Evolutionary conservation across 1,140 invertebrate genomes (phyloP), one percentile per base, ranked within the genome.

Genomic region (Lethocerus indicus): DNA sequence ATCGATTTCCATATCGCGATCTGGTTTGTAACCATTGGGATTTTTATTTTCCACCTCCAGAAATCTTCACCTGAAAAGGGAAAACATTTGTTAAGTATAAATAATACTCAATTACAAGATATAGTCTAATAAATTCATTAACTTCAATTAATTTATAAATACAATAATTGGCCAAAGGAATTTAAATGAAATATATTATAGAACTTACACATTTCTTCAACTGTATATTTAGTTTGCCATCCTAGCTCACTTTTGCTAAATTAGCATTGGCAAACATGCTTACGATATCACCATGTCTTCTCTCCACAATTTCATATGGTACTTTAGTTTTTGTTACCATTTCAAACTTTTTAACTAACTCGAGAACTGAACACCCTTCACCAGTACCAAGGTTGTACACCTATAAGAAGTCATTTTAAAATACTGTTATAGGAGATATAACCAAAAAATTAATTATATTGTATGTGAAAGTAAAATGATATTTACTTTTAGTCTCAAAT

Each of bases 301-400:
- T 67, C 1, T 71, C 76, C 42, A 75, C 73, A 53, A 86, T 74
- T 56, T 79, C 71, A 55, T 79, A 78, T 1, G 81, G 76, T 16
- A 92, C 74, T 48, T 70, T 73, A 35, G 78, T 78, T 7, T 72
- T 73, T 14, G 84, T 84, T 1, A 84, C 82, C 57, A 74, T 73
- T 64, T 90, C 83, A 69, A 91, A 89, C 12, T 79, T 79, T 54
- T 76, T 74, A 14, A 89, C 74, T 29, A 88, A 62, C 61, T 87
- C 67, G 39, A 89, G 68, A 0, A 94, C 90, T 1, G 87, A 87
- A 50, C 83, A 79, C 1, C 89, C 88, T 57, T 71, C 70, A 18
- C 91, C 90, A 47, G 88, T 92, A 20, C 90, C 91, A 41, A 95
- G 66, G 67, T 94, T 94, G 61, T 87, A 92, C 7, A 82, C 72